Evolutionary conservation across 2,888 invertebrate species (phyloP).

Genomic region (Bimastos eiseni): DNA sequence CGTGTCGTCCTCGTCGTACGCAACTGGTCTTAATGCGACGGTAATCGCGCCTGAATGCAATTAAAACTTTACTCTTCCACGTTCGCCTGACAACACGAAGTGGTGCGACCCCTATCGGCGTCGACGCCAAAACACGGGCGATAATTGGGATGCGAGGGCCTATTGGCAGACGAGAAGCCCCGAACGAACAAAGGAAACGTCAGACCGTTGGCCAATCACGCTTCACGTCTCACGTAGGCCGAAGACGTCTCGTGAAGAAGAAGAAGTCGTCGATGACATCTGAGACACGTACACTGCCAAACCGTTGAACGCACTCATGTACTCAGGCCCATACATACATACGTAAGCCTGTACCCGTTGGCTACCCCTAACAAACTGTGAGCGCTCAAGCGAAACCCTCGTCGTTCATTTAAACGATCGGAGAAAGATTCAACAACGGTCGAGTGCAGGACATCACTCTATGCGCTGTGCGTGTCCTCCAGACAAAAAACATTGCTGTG

Average conservation of each 20-base stretch:
- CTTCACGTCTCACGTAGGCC: background rate
- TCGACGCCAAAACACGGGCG: background rate
- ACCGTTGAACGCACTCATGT: background rate
- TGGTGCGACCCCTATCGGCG: background rate
- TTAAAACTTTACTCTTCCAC: background rate
- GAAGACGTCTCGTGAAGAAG: background rate
- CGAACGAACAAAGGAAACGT: background rate
- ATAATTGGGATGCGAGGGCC: background rate
- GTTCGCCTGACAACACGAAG: background rate
- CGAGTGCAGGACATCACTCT: background rate
- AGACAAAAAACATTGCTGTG: background rate
- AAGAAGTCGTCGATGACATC: background rate
- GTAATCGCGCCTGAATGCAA: background rate
- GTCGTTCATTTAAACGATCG: background rate
- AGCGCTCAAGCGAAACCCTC: background rate
- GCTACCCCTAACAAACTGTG: background rate
- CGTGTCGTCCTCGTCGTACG: background rate
- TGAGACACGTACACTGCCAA: background rate
- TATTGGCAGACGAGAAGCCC: background rate
- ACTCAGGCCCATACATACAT: background rate
- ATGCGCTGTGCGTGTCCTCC: background rate
- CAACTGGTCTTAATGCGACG: background rate
- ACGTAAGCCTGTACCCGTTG: background rate
- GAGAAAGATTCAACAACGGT: background rate
- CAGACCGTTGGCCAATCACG: background rate